Conservation (phyloP, 2,113 vertebrate genomes). For the Larimichthys crocea region DNA sequence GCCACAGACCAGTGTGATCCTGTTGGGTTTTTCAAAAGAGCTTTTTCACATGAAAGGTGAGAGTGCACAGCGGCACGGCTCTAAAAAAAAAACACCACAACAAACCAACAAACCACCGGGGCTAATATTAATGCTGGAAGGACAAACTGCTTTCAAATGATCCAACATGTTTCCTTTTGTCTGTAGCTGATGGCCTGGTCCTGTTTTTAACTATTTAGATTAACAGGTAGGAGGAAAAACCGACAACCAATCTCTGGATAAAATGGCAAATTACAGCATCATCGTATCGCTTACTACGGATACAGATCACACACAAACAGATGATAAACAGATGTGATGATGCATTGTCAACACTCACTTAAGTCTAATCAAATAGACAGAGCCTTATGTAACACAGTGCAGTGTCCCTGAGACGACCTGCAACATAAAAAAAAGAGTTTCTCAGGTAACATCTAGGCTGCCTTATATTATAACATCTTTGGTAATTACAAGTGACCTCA, state of each 20-base stretch:
- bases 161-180: not conserved
- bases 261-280: not conserved
- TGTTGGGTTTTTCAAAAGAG: conserved; percentile 38
- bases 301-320: not conserved
- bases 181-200: too few species aligned
- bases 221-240: not conserved
- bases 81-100: not conserved
- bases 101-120: not conserved
- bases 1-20: conserved; percentile 39
- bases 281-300: not conserved
- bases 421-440: not conserved
- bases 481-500: not conserved
- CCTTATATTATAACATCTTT: not conserved
- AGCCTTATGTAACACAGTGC: conserved; percentile 30
- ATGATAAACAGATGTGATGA: not conserved
- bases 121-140: not conserved
- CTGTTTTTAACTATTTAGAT: not conserved
- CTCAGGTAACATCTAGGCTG: not conserved
- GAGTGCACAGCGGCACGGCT: not conserved
- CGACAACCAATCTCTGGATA: not conserved
- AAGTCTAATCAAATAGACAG: not conserved
- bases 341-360: not conserved
- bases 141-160: not conserved
- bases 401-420: not conserved
- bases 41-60: conserved; percentile 36